Conservation (phyloP, 2,888 invertebrate genomes). For the Volucella inflata region DNA sequence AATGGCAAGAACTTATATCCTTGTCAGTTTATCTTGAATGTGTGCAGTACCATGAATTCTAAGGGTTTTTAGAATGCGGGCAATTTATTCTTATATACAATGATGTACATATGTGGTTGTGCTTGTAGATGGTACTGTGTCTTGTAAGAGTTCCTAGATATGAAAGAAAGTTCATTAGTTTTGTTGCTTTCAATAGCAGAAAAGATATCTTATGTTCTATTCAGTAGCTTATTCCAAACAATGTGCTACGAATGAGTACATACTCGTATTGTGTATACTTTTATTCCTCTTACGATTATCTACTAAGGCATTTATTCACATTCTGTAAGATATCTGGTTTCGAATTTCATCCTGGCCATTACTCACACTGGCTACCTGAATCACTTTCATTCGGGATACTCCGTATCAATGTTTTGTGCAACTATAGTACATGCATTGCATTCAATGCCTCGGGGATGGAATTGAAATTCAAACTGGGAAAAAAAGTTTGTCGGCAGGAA, state of each 20-base stretch:
- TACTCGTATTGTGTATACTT: background rate
- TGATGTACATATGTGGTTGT: too few relatives aligned
- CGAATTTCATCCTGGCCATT: conserved; percentile 24
- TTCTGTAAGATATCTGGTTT: conserved; percentile 26
- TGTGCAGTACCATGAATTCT: background rate
- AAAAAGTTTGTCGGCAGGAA: conserved; percentile 18
- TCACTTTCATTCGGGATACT: too few relatives aligned
- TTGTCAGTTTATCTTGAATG: conserved; percentile 59
- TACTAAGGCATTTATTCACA: conserved; percentile 24
- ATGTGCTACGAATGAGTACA: background rate
- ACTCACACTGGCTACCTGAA: background rate
- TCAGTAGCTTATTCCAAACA: conserved; percentile 35
- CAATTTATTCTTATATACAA: too few relatives aligned
- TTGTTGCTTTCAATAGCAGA: conserved; percentile 11
- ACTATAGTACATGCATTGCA: background rate
- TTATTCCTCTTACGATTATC: conserved; percentile 19
- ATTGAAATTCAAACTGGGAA: background rate
- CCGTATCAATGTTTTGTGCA: too few relatives aligned
- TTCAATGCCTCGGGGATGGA: background rate
- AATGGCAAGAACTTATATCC: conserved; percentile 69
- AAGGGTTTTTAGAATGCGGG: too few relatives aligned
- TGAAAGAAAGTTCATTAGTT: conserved; percentile 17
- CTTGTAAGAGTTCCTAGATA: background rate
- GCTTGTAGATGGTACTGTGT: too few relatives aligned
- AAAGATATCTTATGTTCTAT: conserved; percentile 37